Base-by-base conservation (phyloP, 2,888 invertebrate species). In the Eristalis pertinax region DNA sequence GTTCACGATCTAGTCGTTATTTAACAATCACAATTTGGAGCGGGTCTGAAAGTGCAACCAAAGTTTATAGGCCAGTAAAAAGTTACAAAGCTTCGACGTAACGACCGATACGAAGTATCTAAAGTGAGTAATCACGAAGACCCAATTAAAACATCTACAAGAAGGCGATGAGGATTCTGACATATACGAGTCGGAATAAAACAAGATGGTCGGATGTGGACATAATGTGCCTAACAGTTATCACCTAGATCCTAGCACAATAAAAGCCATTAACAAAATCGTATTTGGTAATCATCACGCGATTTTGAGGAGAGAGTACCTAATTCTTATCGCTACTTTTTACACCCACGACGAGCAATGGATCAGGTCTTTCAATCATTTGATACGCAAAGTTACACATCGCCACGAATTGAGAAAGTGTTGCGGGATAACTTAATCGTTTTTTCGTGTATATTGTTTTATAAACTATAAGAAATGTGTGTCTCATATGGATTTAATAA, bases 161-260 rank as follows among this genome's bases (percentile, higher is more conserved):
- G 78, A 69, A 11, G 67, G 64, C 92, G 93, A 73, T 4, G 19
- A 24, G 10, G 73, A 73, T 8, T 75, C 38, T 7, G 65, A 75
- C 75, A 38, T 65, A 24, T 75, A 26, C 26, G 65, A 65, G 65
- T 65, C 65, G 11, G 58, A 65, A 24, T 58, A 75, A 64, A 13
- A 24, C 56, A 75, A 56, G 74, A 64, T 64, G 64, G 24, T 24
- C 56, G 35, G 43, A 64, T 64, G 74, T 65, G n/a, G 63, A 32
- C 63, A 63, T 15, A 32, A 63, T 63, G 7, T 35, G 43, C 19
- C n/a, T 19, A 26, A 43, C n/a, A n/a, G n/a, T n/a, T n/a, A n/a
- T n/a, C 24, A 24, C 38, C 41, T 19, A 60, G 26, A 26, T 72
- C 62, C 41, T 13, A 13, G 26, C 2, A 26, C 26, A 26, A n/a